These are phyloP conservation scores for Amyelois transitella DNA, from an alignment of 1,140 invertebrate species.

Conservation along the genomic window DNA sequence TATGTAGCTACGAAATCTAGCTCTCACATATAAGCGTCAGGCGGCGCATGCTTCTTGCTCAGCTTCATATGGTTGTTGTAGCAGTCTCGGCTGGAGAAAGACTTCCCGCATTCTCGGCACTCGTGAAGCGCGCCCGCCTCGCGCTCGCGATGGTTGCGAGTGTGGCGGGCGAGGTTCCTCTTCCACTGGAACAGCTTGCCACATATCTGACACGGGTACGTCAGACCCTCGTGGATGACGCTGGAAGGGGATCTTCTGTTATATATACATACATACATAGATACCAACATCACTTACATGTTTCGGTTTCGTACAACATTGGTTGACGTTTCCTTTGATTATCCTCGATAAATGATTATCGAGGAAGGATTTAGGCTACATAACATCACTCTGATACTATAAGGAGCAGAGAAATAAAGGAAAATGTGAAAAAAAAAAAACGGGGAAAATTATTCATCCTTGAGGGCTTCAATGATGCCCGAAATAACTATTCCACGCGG, in stretches of 20 bases:
- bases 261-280: too few species aligned
- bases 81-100: constrained; percentile 51
- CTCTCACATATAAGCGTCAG: constrained; percentile 42
- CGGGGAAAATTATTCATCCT: too few species aligned
- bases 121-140: constrained; percentile 39
- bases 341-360: too few species aligned
- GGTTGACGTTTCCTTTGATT: too few species aligned
- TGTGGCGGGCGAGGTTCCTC: constrained; percentile 50
- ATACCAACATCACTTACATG: too few species aligned
- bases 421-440: too few species aligned
- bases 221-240: constrained; percentile 52
- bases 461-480: too few species aligned
- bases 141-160: constrained; percentile 42
- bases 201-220: constrained; percentile 53
- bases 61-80: constrained; percentile 60
- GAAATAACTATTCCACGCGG: too few species aligned
- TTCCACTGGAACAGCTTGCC: constrained; percentile 66
- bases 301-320: too few species aligned
- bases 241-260: constrained; percentile 16
- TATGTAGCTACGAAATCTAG: not conserved
- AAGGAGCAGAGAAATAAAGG: too few species aligned
- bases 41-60: constrained; percentile 49
- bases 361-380: too few species aligned
- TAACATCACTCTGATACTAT: too few species aligned
- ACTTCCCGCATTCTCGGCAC: constrained; percentile 51